Percentiles rank a stretch among this genome's conserved stretches.
phyloP scores from a whole-genome alignment of 1,140 invertebrate species.

The Aphelinus certus region DNA sequence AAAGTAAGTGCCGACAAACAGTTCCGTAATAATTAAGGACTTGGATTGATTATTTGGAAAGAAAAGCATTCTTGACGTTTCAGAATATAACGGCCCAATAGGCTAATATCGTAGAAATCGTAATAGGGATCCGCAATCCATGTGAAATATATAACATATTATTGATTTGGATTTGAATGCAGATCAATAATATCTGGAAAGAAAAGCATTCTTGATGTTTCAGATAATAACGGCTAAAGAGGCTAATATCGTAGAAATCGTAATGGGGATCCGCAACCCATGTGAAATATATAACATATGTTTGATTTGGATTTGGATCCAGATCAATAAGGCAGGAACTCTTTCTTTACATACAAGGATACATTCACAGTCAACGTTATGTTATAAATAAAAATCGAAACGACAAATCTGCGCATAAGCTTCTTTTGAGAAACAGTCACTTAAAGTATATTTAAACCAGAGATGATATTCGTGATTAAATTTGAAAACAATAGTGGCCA shows the following conservation, averaged over 20 bases:
- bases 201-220: not conserved
- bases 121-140: slow-evolving; percentile 8
- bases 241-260: slow-evolving; percentile 2
- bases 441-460: too few species aligned
- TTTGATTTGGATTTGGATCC: slow-evolving; percentile 24
- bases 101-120: slow-evolving; percentile 6
- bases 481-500: too few species aligned
- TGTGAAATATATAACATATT: slow-evolving; percentile 26
- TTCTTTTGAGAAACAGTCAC: too few species aligned
- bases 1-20: slow-evolving; percentile 27
- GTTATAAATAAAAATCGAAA: too few species aligned
- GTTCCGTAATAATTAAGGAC: not conserved
- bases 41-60: not conserved
- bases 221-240: not conserved
- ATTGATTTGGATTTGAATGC: slow-evolving; percentile 17
- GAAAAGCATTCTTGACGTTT: not conserved
- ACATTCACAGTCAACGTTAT: slow-evolving; percentile 16
- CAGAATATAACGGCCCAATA: not conserved
- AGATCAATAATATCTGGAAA: slow-evolving; percentile 25
- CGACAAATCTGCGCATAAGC: too few species aligned
- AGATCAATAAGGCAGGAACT: slow-evolving; percentile 36
- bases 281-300: slow-evolving; percentile 25
- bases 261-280: slow-evolving; percentile 7
- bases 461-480: too few species aligned
- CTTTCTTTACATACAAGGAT: not conserved